Evolutionary conservation across 2,797 vertebrate species (phyloP).

Genomic region (Pogoniulus pusillus): DNA sequence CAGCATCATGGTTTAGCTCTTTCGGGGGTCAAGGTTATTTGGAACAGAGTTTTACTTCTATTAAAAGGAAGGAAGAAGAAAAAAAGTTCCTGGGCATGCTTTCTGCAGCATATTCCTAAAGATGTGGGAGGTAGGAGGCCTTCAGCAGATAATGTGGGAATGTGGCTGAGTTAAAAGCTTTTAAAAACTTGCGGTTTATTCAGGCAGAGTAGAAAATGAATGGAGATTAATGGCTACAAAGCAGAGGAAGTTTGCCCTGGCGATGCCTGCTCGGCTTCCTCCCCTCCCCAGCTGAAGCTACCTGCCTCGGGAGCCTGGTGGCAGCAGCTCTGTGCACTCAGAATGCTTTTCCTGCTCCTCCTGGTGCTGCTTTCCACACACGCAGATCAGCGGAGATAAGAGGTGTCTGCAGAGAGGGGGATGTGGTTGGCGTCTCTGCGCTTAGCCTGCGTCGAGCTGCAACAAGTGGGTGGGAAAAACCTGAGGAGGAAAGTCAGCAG

Average conservation of each 20-base stretch:
- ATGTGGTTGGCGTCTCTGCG: background rate
- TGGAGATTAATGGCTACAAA: background rate
- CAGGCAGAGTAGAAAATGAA: background rate
- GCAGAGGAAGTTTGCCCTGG: background rate
- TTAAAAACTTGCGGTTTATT: background rate
- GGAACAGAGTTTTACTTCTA: background rate
- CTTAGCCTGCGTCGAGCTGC: rapidly evolving
- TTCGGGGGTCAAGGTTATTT: background rate
- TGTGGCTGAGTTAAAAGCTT: background rate
- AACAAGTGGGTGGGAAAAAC: background rate
- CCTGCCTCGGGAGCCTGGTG: background rate
- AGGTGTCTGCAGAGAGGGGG: rapidly evolving
- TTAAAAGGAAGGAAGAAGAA: background rate
- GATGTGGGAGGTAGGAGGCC: background rate
- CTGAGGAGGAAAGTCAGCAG: background rate
- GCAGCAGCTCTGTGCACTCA: rapidly evolving
- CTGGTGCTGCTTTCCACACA: background rate
- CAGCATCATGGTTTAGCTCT: background rate
- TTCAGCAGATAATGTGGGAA: background rate
- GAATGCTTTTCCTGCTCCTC: background rate
- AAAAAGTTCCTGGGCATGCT: background rate
- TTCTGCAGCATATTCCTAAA: background rate
- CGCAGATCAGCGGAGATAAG: background rate
- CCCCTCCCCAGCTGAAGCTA: background rate
- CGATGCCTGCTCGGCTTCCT: rapidly evolving